Base-by-base conservation (phyloP, 2,113 vertebrate genomes). In the Microcebus griseorufus region DNA sequence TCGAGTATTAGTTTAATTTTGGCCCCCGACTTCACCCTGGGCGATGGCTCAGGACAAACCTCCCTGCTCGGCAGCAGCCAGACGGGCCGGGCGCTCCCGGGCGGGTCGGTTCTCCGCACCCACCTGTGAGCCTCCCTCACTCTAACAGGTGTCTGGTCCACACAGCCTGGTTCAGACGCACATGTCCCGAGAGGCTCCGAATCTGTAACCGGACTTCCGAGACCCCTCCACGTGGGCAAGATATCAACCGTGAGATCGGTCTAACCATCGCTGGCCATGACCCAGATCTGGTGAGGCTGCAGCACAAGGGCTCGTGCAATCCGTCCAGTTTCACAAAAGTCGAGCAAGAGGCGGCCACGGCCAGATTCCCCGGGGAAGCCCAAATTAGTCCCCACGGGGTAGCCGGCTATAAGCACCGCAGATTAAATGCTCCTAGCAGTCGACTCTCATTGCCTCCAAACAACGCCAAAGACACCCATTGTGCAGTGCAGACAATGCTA, bases 401-500 rank as follows among this genome's bases (percentile, higher is more conserved):
- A 13, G 9, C 45, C 1, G 5, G 22, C 7, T 84, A 14, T 45
- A 58, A 16, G 1, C 17, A 8, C 45, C 8, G 0, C 4, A 5
- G 16, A 32, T 8, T 69, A 51, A 58, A 4, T 0, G 2, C 16
- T 11, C 42, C 13, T 45, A 25, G 11, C 5, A 2, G 13, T 48
- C 10, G 25, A 16, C 39, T n/a, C 39, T 84, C 11, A 16, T 34
- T 34, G 2, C 6, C 1, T 9, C 37, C 37, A 45, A 34, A 23
- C 16, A 22, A 8, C 53, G 17, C 27, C 25, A 27, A 27, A 6
- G 22, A 17, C 20, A 0, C 55, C 29, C 88, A 13, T 51, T 1
- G 7, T 29, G 45, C 0, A 6, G 14, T 2, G 34, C 0, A 2
- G 29, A 23, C 23, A 18, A 10, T n/a, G 4, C 34, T n/a, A 3